Evolutionary conservation across 64 coral and sea anemone species (phyloP), one percentile per base, ranked within the genome.

Genomic region (Hydrozoanthus tunicans): DNA sequence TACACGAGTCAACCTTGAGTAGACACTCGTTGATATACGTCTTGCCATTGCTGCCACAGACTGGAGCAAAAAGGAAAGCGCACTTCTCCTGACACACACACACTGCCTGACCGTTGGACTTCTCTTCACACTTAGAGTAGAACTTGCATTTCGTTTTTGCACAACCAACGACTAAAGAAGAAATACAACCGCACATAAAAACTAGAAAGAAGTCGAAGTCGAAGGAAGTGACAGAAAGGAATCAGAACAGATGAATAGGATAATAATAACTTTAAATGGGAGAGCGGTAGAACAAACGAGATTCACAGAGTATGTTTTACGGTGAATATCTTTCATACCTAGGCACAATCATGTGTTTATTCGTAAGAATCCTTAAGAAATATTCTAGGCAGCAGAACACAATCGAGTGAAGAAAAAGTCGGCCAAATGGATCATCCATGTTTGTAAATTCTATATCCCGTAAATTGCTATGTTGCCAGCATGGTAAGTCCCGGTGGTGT

Each of bases 1-100:
- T 96, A 62, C 95, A 96, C 7, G 95, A 83, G 67, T 96, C 95
- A 52, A 79, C 71, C 25, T 80, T 90, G 14, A 96, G 62, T 1
- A 96, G 77, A 64, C 95, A 96, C 17, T 96, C 89, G 55, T 96
- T 96, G 64, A 96, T 96, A 32, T 96, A 96, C 0, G 95, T 96
- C 62, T 90, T 92, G 1, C 90, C 95, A 70, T 96, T 94, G 63
- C 95, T 96, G 17, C 95, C 95, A 78, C 95, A 96, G 7, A 96
- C 92, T 11, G 92, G 92, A 1, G 88, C 95, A 3, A 96, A 90
- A 4, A 85, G 52, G 5, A 96, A 72, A 43, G 78, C 54, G 4
- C 95, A 96, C 15, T 77, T 91, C 51, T 90, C 86, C 20, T 90
- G 67, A 66, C 95, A 96, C n/a, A 94, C 68, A 20, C 95, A 96